Conservation (phyloP, 1,140 invertebrate species). For the Heterodera schachtii region DNA sequence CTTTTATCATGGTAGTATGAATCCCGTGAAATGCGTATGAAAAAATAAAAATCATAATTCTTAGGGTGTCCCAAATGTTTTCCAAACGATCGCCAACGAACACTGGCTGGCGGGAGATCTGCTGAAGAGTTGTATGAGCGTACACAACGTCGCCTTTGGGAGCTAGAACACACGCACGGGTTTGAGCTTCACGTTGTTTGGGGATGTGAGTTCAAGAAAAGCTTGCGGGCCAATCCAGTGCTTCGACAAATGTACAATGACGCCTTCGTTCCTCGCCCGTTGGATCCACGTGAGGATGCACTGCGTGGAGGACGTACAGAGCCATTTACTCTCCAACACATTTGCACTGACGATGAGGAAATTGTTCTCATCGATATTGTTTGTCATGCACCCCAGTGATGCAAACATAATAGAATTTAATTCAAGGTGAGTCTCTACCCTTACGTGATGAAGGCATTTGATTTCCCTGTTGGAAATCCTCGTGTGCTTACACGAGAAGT, state of each 20-base stretch:
- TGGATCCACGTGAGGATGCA: slow-evolving; percentile 23
- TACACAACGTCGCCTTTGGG: slow-evolving; percentile 17
- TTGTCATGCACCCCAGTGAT: neutral
- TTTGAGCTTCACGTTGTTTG: slow-evolving; percentile 13
- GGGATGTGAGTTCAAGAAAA: slow-evolving; percentile 8
- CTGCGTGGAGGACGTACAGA: slow-evolving; percentile 23
- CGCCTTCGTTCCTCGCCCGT: neutral
- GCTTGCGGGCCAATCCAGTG: neutral
- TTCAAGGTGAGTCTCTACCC: neutral
- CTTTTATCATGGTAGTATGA: neutral
- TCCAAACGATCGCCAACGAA: neutral
- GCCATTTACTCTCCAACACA: slow-evolving; percentile 29
- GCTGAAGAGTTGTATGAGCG: slow-evolving; percentile 21
- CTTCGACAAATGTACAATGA: neutral
- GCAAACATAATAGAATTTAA: no score
- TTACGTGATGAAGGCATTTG: neutral
- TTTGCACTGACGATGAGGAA: slow-evolving; percentile 8
- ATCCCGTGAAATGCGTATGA: neutral
- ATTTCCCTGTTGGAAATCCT: neutral
- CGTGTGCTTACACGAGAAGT: neutral
- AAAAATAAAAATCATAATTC: neutral
- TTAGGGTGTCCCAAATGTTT: slow-evolving; percentile 22
- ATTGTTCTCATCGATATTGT: slow-evolving; percentile 24
- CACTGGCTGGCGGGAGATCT: neutral
- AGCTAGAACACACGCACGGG: slow-evolving; percentile 15